phyloP scores from a whole-genome alignment of 2,888 invertebrate genomes.

The Choreutis nemorana region DNA sequence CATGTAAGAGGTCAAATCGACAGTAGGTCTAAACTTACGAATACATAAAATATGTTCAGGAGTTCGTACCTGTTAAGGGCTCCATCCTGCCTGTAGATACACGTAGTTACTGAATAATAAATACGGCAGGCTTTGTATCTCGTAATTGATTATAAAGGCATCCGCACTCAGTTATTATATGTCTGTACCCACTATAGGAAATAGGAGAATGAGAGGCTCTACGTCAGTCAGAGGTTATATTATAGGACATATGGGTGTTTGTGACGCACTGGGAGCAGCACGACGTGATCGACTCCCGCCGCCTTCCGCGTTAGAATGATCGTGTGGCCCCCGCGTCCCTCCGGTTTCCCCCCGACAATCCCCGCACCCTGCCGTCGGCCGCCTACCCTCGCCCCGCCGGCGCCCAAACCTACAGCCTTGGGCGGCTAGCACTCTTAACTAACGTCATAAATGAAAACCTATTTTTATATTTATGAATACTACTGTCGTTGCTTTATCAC shows the following conservation, averaged over 20 bases:
- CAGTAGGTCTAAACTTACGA: no score
- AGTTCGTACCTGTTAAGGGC: constrained; percentile 52
- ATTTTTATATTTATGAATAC: no score
- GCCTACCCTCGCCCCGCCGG: constrained; percentile 20
- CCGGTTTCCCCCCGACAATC: no score
- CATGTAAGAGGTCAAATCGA: no score
- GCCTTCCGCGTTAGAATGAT: constrained; percentile 25
- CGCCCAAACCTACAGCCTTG: constrained; percentile 32
- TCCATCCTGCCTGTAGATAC: constrained; percentile 55
- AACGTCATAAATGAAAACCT: no score
- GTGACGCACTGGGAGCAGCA: constrained; percentile 29
- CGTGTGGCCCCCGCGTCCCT: no score
- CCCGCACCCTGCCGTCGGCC: constrained; percentile 17
- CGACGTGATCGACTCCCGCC: constrained; percentile 16
- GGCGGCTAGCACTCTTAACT: no score
- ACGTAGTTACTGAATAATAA: constrained; percentile 59
- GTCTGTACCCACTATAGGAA: constrained; percentile 25
- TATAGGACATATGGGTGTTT: constrained; percentile 23
- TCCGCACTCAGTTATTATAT: constrained; percentile 24
- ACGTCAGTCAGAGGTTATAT: constrained; percentile 54
- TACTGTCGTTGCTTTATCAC: no score
- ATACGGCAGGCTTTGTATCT: constrained; percentile 51
- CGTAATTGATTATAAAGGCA: no score
- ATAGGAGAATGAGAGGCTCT: no score
- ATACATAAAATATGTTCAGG: no score